Percentiles rank a stretch among this genome's conserved stretches.
Evolutionary conservation across 2,113 vertebrate genomes (phyloP).

Genomic region (Machaerirhynchus nigripectus): DNA sequence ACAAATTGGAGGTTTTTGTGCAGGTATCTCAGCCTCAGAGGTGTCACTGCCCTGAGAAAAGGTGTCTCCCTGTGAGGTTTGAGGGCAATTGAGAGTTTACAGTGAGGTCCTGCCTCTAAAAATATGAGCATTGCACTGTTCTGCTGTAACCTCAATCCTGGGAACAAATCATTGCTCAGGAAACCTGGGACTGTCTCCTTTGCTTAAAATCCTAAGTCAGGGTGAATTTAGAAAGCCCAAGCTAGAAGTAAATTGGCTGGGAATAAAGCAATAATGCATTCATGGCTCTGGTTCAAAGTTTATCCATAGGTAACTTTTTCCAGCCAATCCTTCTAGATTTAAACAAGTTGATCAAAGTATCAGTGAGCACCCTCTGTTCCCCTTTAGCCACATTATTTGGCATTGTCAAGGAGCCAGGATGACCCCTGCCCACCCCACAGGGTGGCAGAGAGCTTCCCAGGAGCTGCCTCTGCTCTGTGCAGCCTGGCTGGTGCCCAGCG

Average conservation of each 20-base stretch:
- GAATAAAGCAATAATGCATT: neutral
- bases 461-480: neutral
- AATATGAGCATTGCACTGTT: neutral
- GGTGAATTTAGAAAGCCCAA: neutral
- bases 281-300: neutral
- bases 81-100: neutral
- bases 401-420: neutral
- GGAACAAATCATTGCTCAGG: neutral
- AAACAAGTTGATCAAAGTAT: neutral
- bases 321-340: neutral
- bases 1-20: neutral
- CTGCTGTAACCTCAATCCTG: neutral
- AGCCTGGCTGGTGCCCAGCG: neutral
- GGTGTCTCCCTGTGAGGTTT: neutral
- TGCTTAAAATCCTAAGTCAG: neutral
- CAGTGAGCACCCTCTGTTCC: neutral
- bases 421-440: neutral
- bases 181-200: neutral
- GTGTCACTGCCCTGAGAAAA: neutral
- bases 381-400: neutral
- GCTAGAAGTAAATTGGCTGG: neutral
- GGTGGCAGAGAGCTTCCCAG: neutral
- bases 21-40: neutral
- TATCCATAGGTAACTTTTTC: neutral
- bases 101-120: neutral